A percentile compares a stretch with the other conserved stretches of the same genome.
phyloP scores from a whole-genome alignment of 2,888 invertebrate genomes.

The Ormia ochracea region DNA sequence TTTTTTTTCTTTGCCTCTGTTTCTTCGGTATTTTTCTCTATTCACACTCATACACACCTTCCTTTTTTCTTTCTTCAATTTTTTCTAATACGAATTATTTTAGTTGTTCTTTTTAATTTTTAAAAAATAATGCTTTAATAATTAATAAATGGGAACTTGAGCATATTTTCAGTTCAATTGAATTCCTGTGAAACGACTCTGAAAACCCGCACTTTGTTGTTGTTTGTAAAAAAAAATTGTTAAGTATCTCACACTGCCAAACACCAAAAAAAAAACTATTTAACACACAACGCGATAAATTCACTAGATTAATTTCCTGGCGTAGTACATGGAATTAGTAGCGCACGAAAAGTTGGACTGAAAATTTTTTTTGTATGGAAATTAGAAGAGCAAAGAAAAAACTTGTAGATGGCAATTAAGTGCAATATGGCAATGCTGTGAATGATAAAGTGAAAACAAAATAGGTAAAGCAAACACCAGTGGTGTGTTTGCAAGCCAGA shows the following conservation, averaged over 20 bases:
- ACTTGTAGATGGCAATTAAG: neutral
- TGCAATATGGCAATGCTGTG: slow-evolving; percentile 14
- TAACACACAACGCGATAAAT: neutral
- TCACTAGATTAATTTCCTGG: neutral
- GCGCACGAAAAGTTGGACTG: slow-evolving; percentile 48
- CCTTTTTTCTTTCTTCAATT: slow-evolving; percentile 17
- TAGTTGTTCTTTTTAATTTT: neutral
- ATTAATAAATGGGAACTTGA: slow-evolving; percentile 16
- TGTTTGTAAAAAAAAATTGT: neutral
- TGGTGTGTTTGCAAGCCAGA: neutral
- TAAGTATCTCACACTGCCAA: slow-evolving; percentile 4
- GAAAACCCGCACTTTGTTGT: neutral
- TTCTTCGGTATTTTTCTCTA: slow-evolving; percentile 39
- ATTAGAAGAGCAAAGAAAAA: neutral
- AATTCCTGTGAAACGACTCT: neutral
- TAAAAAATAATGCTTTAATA: slow-evolving; percentile 5
- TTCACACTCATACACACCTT: slow-evolving; percentile 55
- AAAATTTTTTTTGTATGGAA: slow-evolving; percentile 15
- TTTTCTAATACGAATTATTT: slow-evolving; percentile 34
- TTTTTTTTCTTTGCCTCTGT: neutral
- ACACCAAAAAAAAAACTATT: slow-evolving; percentile 7
- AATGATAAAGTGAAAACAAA: slow-evolving; percentile 35
- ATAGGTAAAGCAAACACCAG: neutral
- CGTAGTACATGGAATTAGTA: slow-evolving; percentile 27
- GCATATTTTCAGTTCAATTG: slow-evolving; percentile 10